Evolutionary conservation across 2,888 invertebrate genomes (phyloP).

Genomic region (Podabrus alpinus): DNA sequence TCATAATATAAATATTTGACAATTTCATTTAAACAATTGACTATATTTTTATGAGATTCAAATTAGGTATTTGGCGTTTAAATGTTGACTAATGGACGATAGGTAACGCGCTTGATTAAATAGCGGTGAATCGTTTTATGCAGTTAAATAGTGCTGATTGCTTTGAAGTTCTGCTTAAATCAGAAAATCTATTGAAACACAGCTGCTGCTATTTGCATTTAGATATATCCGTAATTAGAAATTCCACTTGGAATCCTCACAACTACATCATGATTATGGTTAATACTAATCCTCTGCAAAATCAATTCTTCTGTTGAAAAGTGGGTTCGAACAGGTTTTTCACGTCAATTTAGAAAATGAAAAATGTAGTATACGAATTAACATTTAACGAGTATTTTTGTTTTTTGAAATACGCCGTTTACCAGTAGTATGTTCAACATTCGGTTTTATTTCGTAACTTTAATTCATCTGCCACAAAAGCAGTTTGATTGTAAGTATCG

Average conservation of each 20-base stretch:
- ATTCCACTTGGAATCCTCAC: conserved; percentile 10
- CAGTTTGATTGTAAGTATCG: neutral
- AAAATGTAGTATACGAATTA: neutral
- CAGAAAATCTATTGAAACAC: conserved; percentile 29
- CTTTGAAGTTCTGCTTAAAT: conserved; percentile 30
- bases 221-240: conserved; percentile 19
- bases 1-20: conserved; percentile 34
- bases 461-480: neutral
- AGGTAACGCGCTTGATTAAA: conserved; percentile 9
- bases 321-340: neutral
- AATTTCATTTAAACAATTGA: conserved; percentile 11
- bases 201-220: conserved; percentile 29
- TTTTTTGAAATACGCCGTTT: neutral
- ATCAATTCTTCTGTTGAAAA: neutral
- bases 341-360: neutral
- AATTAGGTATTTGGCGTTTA: neutral
- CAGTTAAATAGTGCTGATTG: conserved; percentile 36
- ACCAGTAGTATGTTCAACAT: neutral
- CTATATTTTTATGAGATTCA: neutral
- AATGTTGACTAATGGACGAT: neutral
- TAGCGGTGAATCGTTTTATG: conserved; percentile 23
- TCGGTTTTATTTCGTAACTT: neutral
- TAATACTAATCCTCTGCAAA: neutral
- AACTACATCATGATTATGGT: conserved; percentile 1
- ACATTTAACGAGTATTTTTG: neutral